phyloP scores from a whole-genome alignment of 2,113 vertebrate genomes.

The Chlorodrepanis virens region DNA sequence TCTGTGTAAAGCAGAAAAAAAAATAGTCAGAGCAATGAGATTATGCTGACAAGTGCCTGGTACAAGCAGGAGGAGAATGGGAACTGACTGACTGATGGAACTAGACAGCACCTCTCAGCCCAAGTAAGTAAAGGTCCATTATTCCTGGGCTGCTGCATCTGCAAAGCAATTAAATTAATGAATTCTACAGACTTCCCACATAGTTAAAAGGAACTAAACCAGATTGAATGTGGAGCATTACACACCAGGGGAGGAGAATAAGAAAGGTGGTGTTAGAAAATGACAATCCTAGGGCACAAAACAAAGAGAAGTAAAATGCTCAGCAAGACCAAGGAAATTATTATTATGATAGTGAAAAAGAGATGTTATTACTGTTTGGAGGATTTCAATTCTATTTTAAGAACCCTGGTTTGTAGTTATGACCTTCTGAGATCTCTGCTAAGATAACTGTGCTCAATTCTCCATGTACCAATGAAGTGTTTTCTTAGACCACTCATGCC shows the following conservation, averaged over 20 bases:
- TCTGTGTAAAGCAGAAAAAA: not conserved
- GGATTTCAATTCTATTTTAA: not conserved
- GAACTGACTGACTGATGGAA: conserved; percentile 1
- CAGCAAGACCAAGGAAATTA: not conserved
- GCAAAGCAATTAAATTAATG: conserved; percentile 34
- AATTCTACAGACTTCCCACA: not conserved
- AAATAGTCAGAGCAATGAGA: not conserved
- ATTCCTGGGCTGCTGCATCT: conserved; percentile 14
- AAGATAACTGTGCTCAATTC: not conserved
- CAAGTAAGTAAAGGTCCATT: not conserved
- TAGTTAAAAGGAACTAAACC: conserved; percentile 28
- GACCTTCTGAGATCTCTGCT: not conserved
- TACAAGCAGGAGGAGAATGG: not conserved
- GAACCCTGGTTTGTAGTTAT: not conserved
- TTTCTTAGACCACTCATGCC: not conserved
- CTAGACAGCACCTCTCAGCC: not conserved
- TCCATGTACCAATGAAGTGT: not conserved
- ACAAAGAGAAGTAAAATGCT: not conserved
- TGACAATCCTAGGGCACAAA: not conserved
- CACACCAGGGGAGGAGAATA: not conserved
- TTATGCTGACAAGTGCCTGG: not conserved
- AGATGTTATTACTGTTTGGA: not conserved
- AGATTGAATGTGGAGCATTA: conserved; percentile 11
- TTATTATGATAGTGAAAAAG: not conserved
- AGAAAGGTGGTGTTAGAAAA: not conserved